A percentile compares a stretch with the other conserved stretches of the same genome.
phyloP scores from a whole-genome alignment of 2,888 invertebrate species.

The Calameuta idolon region DNA sequence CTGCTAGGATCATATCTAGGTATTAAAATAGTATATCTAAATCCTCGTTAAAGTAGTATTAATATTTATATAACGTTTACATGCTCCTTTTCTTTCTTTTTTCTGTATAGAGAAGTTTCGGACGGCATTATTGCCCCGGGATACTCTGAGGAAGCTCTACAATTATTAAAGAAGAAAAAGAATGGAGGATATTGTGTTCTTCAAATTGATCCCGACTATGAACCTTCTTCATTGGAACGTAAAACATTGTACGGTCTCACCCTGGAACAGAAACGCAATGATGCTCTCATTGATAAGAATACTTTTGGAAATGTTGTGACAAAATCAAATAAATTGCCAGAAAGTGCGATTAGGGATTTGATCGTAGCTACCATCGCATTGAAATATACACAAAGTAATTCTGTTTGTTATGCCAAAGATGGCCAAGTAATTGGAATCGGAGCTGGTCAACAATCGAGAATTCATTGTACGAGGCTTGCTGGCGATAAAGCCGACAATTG shows the following conservation, averaged over 20 bases:
- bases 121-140: conserved; percentile 99
- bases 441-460: conserved; percentile 98
- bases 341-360: conserved; percentile 85
- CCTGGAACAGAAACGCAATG: conserved; percentile 90
- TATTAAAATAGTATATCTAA: conserved; percentile 40
- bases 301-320: conserved; percentile 88
- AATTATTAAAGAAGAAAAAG: conserved; percentile 93
- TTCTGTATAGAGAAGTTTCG: conserved; percentile 80
- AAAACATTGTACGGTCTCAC: conserved; percentile 87
- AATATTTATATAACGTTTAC: background rate
- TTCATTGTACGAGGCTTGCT: conserved; percentile 97
- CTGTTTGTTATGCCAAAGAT: conserved; percentile 95
- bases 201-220: conserved; percentile 90
- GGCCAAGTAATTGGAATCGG: conserved; percentile 96
- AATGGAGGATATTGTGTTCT: conserved; percentile 91
- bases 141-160: conserved; percentile 85
- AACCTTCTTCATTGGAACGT: conserved; percentile 84
- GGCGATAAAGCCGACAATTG: conserved; percentile 98
- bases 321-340: conserved; percentile 74
- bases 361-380: conserved; percentile 96
- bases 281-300: conserved; percentile 81
- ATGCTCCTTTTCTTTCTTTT: conserved; percentile 12
- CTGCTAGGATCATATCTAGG: conserved; percentile 91
- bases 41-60: background rate
- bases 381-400: conserved; percentile 99